These are phyloP conservation scores for Falco columbarius DNA, from an alignment of 2,797 vertebrate genomes.

Conservation along the genomic window DNA sequence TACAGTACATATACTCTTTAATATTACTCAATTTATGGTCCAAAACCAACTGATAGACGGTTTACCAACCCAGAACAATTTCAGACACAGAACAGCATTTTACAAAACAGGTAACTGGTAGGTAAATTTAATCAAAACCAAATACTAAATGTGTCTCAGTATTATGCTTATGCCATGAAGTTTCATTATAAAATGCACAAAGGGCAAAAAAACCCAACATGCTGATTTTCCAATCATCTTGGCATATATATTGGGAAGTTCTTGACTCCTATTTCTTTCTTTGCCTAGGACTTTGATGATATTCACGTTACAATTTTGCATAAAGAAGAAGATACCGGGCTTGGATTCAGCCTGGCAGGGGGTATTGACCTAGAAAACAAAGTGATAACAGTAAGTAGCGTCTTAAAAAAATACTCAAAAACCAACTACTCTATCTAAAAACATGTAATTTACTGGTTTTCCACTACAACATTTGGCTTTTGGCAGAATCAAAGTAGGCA, in stretches of 20 bases:
- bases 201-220: neutral
- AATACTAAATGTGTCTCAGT: neutral
- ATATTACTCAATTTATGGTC: neutral
- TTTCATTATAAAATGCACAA: neutral
- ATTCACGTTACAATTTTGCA: constrained; percentile 92
- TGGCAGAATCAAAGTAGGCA: neutral
- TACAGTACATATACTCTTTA: neutral
- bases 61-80: neutral
- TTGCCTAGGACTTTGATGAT: constrained; percentile 86
- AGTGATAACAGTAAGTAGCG: constrained; percentile 85
- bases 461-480: neutral
- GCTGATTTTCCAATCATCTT: neutral
- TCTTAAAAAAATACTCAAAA: neutral
- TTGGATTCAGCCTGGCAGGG: constrained; percentile 95
- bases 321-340: constrained; percentile 90
- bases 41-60: neutral
- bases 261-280: neutral
- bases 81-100: neutral
- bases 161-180: neutral
- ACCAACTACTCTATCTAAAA: neutral
- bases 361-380: constrained; percentile 92
- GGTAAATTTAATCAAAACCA: neutral
- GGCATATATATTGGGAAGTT: neutral
- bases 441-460: neutral
- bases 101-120: neutral